Evolutionary conservation across 2,113 vertebrate species (phyloP), one percentile per base, ranked within the genome.

Genomic region (Calonectris borealis): DNA sequence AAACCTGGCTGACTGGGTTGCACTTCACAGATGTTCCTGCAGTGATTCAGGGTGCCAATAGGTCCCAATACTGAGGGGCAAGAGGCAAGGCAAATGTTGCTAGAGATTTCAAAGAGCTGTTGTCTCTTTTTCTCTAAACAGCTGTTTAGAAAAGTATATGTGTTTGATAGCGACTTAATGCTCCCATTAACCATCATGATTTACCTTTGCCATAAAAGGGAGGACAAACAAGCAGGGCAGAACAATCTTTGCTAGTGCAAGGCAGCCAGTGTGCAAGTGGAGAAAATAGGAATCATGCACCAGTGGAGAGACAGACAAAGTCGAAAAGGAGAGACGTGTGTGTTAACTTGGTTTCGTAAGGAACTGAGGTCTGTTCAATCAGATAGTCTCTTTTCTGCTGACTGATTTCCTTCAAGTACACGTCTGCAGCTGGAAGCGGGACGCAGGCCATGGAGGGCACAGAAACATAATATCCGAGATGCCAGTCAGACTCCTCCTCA

Each of bases 391-490:
- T 57, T n/a, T 65, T 57, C 48, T 6, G 6, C 9, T 52, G 31
- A 13, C 34, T 57, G 16, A 36, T 46, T 89, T 66, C 55, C 21
- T 62, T 36, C 22, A 40, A 44, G 18, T 29, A 9, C 6, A 20
- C 15, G 2, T 52, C 38, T 73, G 46, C 38, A 52, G 16, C 34
- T 71, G 42, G 21, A 75, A 57, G 22, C 0, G 6, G 22, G 16
- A 48, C 48, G 32, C 20, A 60, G 48, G 25, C 8, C 29, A 24
- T 1, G 2, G 15, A 58, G 38, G 25, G 13, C 26, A 58, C 3
- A 21, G 34, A 31, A 72, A 57, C 9, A 4, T 6, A 32, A 4
- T 8, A 60, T 6, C 38, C 0, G 0, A 66, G 13, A n/a, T 42
- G 11, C 11, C 40, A 80, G 18, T 36, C 38, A 38, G 44, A 27